Evolutionary conservation across 2,888 invertebrate genomes (phyloP).

Genomic region (Mythimna vitellina): DNA sequence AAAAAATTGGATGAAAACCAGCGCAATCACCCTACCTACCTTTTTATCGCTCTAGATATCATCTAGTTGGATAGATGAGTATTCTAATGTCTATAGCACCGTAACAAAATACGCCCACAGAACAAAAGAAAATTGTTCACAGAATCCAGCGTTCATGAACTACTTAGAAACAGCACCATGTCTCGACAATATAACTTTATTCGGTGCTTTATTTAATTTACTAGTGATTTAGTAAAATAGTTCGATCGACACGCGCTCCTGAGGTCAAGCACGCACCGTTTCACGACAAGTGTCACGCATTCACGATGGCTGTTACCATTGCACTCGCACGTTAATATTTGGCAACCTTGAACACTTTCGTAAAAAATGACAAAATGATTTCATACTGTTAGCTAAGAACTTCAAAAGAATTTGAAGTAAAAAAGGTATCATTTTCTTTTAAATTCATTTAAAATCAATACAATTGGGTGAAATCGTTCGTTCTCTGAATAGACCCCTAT

Average conservation of each 20-base stretch:
- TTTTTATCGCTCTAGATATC: neutral
- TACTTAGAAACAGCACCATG: slow-evolving; percentile 52
- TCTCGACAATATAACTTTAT: slow-evolving; percentile 52
- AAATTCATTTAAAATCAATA: too few species aligned
- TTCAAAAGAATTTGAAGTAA: slow-evolving; percentile 10
- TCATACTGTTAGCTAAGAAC: slow-evolving; percentile 23
- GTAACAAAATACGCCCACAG: neutral
- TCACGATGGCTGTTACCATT: slow-evolving; percentile 51
- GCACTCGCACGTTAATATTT: slow-evolving; percentile 60
- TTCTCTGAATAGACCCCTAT: neutral
- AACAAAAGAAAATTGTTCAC: slow-evolving; percentile 22
- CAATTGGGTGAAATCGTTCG: slow-evolving; percentile 6
- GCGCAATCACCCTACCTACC: too few species aligned
- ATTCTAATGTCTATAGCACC: neutral
- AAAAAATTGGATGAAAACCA: too few species aligned
- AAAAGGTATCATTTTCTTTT: neutral
- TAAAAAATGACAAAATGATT: slow-evolving; percentile 55
- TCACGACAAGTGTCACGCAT: slow-evolving; percentile 64
- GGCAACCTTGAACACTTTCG: slow-evolving; percentile 70
- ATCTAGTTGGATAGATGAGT: neutral
- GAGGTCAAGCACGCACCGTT: slow-evolving; percentile 72
- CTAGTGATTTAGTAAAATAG: slow-evolving; percentile 53
- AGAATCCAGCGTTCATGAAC: slow-evolving; percentile 61
- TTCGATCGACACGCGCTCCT: slow-evolving; percentile 63
- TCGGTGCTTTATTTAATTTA: slow-evolving; percentile 56